Percentiles rank a stretch among this genome's conserved stretches.
Evolutionary conservation across 2,797 vertebrate species (phyloP).

Genomic region (Acanthopagrus latus): DNA sequence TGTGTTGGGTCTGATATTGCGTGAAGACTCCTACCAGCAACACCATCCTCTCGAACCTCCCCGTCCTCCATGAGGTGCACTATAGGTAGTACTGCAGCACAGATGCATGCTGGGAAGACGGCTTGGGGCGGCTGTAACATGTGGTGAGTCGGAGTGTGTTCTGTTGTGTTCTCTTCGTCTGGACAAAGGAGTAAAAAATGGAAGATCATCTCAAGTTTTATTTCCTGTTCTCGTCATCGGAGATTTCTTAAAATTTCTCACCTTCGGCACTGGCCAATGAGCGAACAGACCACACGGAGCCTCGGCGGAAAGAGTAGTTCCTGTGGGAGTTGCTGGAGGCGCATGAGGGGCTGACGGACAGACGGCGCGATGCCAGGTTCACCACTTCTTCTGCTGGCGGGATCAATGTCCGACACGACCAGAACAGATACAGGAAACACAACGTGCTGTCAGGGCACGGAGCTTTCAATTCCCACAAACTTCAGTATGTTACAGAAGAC

Average conservation of each 20-base stretch:
- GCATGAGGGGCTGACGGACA: conserved; percentile 98
- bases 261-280: conserved; percentile 97
- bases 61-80: conserved; percentile 99
- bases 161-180: conserved; percentile 97
- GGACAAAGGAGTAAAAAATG: neutral
- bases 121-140: conserved; percentile 96
- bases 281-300: conserved; percentile 96
- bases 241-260: conserved; percentile 55
- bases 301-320: conserved; percentile 97
- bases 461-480: neutral
- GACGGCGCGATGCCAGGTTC: conserved; percentile 96
- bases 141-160: conserved; percentile 97
- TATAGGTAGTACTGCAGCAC: conserved; percentile 96
- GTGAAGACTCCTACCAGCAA: conserved; percentile 87
- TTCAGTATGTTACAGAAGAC: too few relatives aligned
- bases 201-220: neutral
- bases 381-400: conserved; percentile 98
- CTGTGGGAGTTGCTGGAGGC: conserved; percentile 98
- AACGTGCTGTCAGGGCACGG: conserved; percentile 38
- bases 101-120: conserved; percentile 99
- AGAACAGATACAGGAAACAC: conserved; percentile 1
- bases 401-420: conserved; percentile 55
- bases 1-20: neutral
- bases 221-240: neutral
- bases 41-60: conserved; percentile 96